Base-by-base conservation (phyloP, 2,888 invertebrate genomes). In the Drosophila atripex region DNA sequence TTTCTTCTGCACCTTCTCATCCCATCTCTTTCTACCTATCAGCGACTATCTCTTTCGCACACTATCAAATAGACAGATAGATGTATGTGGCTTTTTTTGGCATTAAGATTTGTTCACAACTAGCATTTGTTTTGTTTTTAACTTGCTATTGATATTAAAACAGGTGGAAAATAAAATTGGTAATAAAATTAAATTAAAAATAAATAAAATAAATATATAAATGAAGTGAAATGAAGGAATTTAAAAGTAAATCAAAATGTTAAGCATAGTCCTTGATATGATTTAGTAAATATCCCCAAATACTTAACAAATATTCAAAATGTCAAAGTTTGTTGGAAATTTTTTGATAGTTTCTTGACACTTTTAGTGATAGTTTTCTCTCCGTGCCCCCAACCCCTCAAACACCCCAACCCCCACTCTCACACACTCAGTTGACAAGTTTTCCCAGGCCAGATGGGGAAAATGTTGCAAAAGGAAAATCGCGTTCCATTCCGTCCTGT, bases 111-210 rank as follows among this genome's bases (percentile, higher is more conserved):
- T 64, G 70, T 70, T 80, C 75, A 65, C 75, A 53, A 32, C 55
- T 49, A 69, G 70, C 73, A 78, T 30, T 53, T 55, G 54, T 78
- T 80, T 86, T 73, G 61, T 72, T 60, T 52, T 58, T 54, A 41
- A 41, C 68, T 79, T 64, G 58, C 52, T 30, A 9, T 39, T 16
- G 18, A 3, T 18, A 3, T 43, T 43, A 4, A 12, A 21, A 39
- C 39, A 39, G 39, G 16, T n/a, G 3, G 9, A 28, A 25, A 35
- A 14, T 38, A 6, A 38, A 38, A 38, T 6, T 6, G 6, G 1
- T 14, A n/a, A 39, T 6, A 35, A n/a, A n/a, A n/a, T 35, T 1
- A n/a, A 11, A 11, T 21, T 21, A n/a, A n/a, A 8, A 39, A 14
- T n/a, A 16, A 39, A 32, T 1, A 1, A 12, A 39, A n/a, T 14